phyloP scores from a whole-genome alignment of 2,888 invertebrate species.

The Zaprionus bogoriensis region DNA sequence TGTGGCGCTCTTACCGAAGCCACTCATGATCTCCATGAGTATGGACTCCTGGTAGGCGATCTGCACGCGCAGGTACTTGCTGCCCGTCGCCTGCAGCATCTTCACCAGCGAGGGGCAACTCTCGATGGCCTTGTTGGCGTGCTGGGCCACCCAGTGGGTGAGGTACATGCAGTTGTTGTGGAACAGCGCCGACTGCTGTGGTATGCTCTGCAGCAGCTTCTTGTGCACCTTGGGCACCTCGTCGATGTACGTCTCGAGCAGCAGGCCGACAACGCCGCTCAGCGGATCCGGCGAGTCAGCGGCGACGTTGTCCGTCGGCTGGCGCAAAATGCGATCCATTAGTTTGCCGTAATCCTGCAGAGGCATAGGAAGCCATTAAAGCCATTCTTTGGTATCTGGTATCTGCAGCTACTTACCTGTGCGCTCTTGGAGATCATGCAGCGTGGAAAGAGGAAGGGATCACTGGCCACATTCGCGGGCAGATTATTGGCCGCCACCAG shows the following conservation, averaged over 20 bases:
- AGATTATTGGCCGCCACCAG: slow-evolving; percentile 84
- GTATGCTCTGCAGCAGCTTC: slow-evolving; percentile 90
- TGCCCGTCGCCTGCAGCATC: slow-evolving; percentile 87
- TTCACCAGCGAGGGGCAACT: slow-evolving; percentile 87
- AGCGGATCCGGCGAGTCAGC: slow-evolving; percentile 58
- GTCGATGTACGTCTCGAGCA: slow-evolving; percentile 90
- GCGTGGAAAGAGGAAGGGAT: slow-evolving; percentile 80
- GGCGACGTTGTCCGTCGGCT: slow-evolving; percentile 46
- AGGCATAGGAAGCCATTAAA: no score
- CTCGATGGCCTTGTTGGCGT: slow-evolving; percentile 84
- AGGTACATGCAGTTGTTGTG: slow-evolving; percentile 97
- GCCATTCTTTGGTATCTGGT: background rate
- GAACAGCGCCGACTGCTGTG: slow-evolving; percentile 92
- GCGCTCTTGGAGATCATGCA: slow-evolving; percentile 82
- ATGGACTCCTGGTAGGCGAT: slow-evolving; percentile 90
- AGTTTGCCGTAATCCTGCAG: slow-evolving; percentile 78
- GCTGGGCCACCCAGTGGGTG: slow-evolving; percentile 88
- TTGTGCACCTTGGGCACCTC: slow-evolving; percentile 92
- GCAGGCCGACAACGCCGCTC: slow-evolving; percentile 56
- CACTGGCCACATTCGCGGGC: slow-evolving; percentile 62
- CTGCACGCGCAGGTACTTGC: slow-evolving; percentile 88
- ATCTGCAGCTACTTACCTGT: slow-evolving; percentile 80
- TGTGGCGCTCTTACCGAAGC: slow-evolving; percentile 86
- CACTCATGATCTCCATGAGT: slow-evolving; percentile 89
- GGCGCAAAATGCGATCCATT: slow-evolving; percentile 80